Evolutionary conservation across 2,888 invertebrate genomes (phyloP), one percentile per base, ranked within the genome.

Genomic region (Trisateles emortualis): DNA sequence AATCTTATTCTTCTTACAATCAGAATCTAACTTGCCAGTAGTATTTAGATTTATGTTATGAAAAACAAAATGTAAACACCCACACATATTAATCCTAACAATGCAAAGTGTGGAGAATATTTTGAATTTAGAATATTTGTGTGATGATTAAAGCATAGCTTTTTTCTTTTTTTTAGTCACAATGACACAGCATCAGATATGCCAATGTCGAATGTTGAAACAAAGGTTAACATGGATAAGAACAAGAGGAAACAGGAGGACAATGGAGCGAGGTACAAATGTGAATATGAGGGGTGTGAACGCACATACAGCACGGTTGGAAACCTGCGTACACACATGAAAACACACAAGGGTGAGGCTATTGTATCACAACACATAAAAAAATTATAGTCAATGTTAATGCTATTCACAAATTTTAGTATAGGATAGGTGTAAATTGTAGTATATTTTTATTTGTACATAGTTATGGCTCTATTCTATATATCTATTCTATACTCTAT

Each of bases 261-360:
- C 66, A 84, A 77, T 53, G 78, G 68, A 17, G 87, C 88, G 11
- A 81, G 97, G 72, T 98, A 97, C 86, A 95, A 94, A 77, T 99
- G 98, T 90, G 97, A 98, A 88, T 98, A 96, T 88, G 96, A 96
- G 59, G 97, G 97, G 11, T 98, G 98, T 84, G 94, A 94, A 61
- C 94, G 98, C 72, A 97, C 97, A 49, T 98, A 98, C 86, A 98
- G 98, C 83, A 98, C 98, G 4, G 96, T 97, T 68, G 98, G 98
- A 45, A 99, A 99, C 90, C 93, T 99, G 66, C 95, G 98, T 79
- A 98, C 98, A 57, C 99, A 99, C 90, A 95, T 98, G 94, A 99
- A 98, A 93, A 98, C 98, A 51, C 98, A 99, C 81, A 97, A 96
- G 95, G 98, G 98, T 98, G 92, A 62, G 52, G 50, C 57, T 54